Conservation (phyloP, 2,797 vertebrate species). For the Danionella dracula region DNA sequence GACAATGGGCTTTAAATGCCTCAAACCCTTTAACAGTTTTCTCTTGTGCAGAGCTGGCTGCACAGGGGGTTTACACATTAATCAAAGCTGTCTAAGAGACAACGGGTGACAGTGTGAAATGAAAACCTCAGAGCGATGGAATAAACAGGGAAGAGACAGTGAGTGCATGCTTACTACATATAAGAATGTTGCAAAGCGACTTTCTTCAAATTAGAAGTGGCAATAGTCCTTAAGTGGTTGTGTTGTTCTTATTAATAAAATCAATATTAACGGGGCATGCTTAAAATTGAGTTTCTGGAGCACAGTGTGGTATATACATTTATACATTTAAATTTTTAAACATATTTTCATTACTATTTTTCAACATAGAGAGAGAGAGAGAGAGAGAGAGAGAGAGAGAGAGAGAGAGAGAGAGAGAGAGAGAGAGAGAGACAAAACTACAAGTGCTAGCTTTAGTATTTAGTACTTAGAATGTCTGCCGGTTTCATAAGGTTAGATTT, state of each 20-base stretch:
- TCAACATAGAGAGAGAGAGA: too few species aligned
- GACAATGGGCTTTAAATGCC: slow-evolving; percentile 58
- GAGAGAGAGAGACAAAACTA: too few species aligned
- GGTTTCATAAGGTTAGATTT: too few species aligned
- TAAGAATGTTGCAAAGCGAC: slow-evolving; percentile 7
- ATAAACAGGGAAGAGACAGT: slow-evolving; percentile 25
- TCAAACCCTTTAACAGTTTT: slow-evolving; percentile 60
- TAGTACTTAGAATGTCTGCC: too few species aligned
- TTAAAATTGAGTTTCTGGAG: neutral
- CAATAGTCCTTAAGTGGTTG: slow-evolving; percentile 29
- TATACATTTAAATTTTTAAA: too few species aligned
- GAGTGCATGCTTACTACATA: slow-evolving; percentile 26
- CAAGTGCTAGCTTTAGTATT: too few species aligned
- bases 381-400: too few species aligned
- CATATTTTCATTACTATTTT: too few species aligned
- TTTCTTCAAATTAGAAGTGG: neutral
- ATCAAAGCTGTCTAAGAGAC: slow-evolving; percentile 32
- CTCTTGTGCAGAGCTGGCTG: slow-evolving; percentile 39
- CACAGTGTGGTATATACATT: neutral
- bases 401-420: too few species aligned
- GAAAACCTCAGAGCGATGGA: slow-evolving; percentile 18
- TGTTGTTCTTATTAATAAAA: neutral
- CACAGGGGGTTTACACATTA: slow-evolving; percentile 37
- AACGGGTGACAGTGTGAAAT: slow-evolving; percentile 42
- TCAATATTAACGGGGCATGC: neutral